Conservation (phyloP, 2,888 invertebrate genomes). For the Trichopoda pennipes region DNA sequence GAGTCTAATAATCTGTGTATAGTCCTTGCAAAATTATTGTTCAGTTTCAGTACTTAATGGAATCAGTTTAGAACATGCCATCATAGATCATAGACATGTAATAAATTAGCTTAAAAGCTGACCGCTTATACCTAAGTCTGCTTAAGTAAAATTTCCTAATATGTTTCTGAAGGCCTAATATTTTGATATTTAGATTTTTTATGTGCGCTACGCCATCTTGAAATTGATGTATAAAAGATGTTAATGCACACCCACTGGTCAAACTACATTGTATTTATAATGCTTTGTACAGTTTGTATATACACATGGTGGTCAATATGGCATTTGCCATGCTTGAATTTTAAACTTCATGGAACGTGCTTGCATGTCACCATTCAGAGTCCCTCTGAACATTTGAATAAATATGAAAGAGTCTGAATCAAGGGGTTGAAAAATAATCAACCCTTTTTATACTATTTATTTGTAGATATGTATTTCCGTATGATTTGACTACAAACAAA, state of each 20-base stretch:
- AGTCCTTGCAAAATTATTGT: too few relatives aligned
- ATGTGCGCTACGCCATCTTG: conserved; percentile 25
- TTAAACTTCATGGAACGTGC: conserved; percentile 37
- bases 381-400: conserved; percentile 8
- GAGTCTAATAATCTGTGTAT: too few relatives aligned
- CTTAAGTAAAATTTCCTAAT: not conserved
- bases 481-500: not conserved
- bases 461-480: not conserved
- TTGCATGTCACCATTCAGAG: conserved; percentile 29
- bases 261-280: conserved; percentile 8
- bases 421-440: conserved; percentile 54
- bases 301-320: conserved; percentile 45
- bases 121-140: too few relatives aligned
- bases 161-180: not conserved
- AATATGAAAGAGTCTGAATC: conserved; percentile 24
- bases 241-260: conserved; percentile 36
- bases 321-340: conserved; percentile 33
- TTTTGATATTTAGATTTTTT: not conserved
- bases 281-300: conserved; percentile 3
- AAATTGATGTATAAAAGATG: not conserved
- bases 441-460: conserved; percentile 32
- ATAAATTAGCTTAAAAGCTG: too few relatives aligned
- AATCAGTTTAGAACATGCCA: too few relatives aligned
- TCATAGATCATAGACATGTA: too few relatives aligned
- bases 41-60: too few relatives aligned